These are phyloP conservation scores for Manis pentadactyla DNA, from an alignment of 2,797 vertebrate species.

Conservation along the genomic window DNA sequence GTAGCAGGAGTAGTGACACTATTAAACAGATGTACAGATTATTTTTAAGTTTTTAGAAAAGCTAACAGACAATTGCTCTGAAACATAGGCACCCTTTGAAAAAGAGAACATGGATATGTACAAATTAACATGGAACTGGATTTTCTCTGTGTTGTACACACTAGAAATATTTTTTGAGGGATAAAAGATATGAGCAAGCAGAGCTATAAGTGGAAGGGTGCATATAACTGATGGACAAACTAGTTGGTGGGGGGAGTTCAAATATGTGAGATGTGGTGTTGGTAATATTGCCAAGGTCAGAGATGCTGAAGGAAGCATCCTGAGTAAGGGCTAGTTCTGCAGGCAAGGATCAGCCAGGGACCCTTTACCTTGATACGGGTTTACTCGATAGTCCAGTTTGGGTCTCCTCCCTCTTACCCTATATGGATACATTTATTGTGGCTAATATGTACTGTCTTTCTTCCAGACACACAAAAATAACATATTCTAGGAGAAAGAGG, in stretches of 20 bases:
- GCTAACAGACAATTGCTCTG: background rate
- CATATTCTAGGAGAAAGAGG: background rate
- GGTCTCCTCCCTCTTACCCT: background rate
- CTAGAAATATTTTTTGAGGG: slow-evolving; percentile 11
- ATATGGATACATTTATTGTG: background rate
- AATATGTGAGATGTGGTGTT: slow-evolving; percentile 25
- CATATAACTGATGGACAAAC: slow-evolving; percentile 57
- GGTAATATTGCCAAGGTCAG: slow-evolving; percentile 71
- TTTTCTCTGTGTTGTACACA: slow-evolving; percentile 60
- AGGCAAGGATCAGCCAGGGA: slow-evolving; percentile 27
- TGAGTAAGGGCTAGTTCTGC: slow-evolving; percentile 58
- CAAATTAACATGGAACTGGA: background rate
- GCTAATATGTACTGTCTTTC: background rate
- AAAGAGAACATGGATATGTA: background rate
- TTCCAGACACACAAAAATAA: background rate
- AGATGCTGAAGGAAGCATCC: background rate
- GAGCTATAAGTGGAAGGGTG: slow-evolving; percentile 57
- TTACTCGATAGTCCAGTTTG: background rate
- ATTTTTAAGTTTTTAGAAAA: slow-evolving; percentile 22
- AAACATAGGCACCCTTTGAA: slow-evolving; percentile 5
- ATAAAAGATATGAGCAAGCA: slow-evolving; percentile 38
- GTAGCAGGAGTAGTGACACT: background rate
- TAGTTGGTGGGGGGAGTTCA: slow-evolving; percentile 59
- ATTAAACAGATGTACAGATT: slow-evolving; percentile 25
- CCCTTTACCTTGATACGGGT: accelerated